Evolutionary conservation across 1,140 invertebrate species (phyloP).

Genomic region (Tetramorium parvispinum): DNA sequence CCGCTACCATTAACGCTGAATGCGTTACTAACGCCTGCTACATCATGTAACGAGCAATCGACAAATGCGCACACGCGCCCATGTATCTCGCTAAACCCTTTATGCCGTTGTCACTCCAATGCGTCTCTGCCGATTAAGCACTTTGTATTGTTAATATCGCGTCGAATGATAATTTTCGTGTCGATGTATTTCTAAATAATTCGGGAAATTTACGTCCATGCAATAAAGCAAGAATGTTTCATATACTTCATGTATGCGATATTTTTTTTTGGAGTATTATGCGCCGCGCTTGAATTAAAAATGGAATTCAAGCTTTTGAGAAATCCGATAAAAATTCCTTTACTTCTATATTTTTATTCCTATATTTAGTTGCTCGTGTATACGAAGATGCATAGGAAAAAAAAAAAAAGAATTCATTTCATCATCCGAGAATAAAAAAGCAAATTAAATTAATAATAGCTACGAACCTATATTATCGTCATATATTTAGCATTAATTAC

Average conservation of each 20-base stretch:
- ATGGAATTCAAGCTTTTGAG: not conserved
- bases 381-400: not conserved
- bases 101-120: conserved; percentile 32
- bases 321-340: conserved; percentile 5
- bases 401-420: not conserved
- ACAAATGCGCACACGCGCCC: conserved; percentile 17
- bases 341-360: not conserved
- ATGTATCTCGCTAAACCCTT: conserved; percentile 9
- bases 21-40: conserved; percentile 29
- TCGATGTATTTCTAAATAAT: conserved; percentile 18
- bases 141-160: conserved; percentile 21
- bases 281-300: not conserved
- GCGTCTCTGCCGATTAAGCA: conserved; percentile 32
- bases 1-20: conserved; percentile 46
- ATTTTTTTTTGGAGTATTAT: not conserved
- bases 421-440: not conserved
- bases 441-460: not conserved
- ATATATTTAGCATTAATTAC: conserved; percentile 28
- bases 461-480: not conserved
- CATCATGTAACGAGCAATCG: conserved; percentile 45
- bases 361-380: not conserved
- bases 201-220: not conserved
- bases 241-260: not conserved
- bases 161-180: conserved; percentile 21
- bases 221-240: not conserved